Conservation (phyloP, 30 jellyfish, hydroid and myxozoan species). For the Pseudorhiza aurosa region DNA sequence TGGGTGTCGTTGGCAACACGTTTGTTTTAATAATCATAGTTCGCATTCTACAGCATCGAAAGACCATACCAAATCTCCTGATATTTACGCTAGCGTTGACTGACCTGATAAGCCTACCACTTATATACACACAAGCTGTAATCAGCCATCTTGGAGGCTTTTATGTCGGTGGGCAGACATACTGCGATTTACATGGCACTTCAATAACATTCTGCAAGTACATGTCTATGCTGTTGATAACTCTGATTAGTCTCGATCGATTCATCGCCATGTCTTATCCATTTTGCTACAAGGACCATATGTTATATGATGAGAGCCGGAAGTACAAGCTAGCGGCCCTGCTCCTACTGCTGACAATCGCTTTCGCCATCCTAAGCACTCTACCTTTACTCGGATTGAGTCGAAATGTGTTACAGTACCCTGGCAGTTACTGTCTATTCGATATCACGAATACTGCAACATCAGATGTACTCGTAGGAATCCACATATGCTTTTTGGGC, state of each 20-base stretch:
- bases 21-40: slow-evolving; percentile 48
- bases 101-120: slow-evolving; percentile 46
- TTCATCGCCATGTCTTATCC: slow-evolving; percentile 81
- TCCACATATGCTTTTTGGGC: slow-evolving; percentile 39
- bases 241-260: slow-evolving; percentile 72
- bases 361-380: slow-evolving; percentile 16
- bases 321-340: slow-evolving; percentile 11
- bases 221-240: slow-evolving; percentile 39
- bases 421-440: slow-evolving; percentile 85
- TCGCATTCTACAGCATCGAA: slow-evolving; percentile 48
- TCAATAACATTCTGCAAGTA: slow-evolving; percentile 56
- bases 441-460: slow-evolving; percentile 8
- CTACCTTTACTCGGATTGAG: slow-evolving; percentile 70
- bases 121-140: slow-evolving; percentile 76
- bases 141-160: slow-evolving; percentile 42
- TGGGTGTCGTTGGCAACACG: slow-evolving; percentile 81
- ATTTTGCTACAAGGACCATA: slow-evolving; percentile 75
- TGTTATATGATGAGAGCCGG: slow-evolving; percentile 46
- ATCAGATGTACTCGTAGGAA: slow-evolving; percentile 8
- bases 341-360: not conserved
- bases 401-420: slow-evolving; percentile 76
- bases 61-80: slow-evolving; percentile 75
- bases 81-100: slow-evolving; percentile 39
- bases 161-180: slow-evolving; percentile 70
- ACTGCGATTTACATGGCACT: slow-evolving; percentile 77